These are phyloP conservation scores for Drosophila trapezifrons DNA, from an alignment of 1,140 invertebrate genomes.

Conservation along the genomic window DNA sequence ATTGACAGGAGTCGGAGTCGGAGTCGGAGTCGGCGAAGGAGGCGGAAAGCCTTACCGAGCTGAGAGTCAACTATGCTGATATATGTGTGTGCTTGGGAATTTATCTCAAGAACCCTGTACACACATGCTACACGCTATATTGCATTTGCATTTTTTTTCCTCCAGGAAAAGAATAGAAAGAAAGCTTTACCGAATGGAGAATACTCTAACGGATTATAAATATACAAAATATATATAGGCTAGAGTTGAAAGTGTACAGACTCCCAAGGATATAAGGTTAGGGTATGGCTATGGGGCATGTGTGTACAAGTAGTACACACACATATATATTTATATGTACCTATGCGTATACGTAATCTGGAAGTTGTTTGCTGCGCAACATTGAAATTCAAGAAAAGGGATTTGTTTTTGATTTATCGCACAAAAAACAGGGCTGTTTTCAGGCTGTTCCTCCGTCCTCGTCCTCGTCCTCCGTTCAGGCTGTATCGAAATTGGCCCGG, in stretches of 20 bases:
- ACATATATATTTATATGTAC: too few relatives aligned
- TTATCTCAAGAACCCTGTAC: not conserved
- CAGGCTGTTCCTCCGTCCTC: not conserved
- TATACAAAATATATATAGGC: not conserved
- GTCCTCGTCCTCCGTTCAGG: too few relatives aligned
- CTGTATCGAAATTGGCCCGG: not conserved
- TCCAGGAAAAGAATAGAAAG: too few relatives aligned
- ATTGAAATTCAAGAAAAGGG: constrained; percentile 63
- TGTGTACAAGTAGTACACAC: not conserved
- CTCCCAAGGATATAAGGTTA: too few relatives aligned
- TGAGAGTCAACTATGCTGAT: not conserved
- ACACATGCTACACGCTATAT: not conserved
- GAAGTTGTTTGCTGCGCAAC: constrained; percentile 41
- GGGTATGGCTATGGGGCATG: not conserved
- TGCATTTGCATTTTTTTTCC: constrained; percentile 10
- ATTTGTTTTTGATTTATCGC: constrained; percentile 69
- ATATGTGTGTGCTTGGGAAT: not conserved
- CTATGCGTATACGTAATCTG: not conserved
- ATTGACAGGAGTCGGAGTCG: not conserved
- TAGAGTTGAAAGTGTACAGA: too few relatives aligned
- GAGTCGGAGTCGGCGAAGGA: not conserved
- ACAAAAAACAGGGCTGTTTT: constrained; percentile 13
- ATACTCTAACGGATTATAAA: not conserved
- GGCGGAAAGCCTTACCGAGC: not conserved
- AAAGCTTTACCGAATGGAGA: not conserved